Evolutionary conservation across 2,797 vertebrate genomes (phyloP), one percentile per base, ranked within the genome.

Genomic region (Parauchenoglanis ngamensis): DNA sequence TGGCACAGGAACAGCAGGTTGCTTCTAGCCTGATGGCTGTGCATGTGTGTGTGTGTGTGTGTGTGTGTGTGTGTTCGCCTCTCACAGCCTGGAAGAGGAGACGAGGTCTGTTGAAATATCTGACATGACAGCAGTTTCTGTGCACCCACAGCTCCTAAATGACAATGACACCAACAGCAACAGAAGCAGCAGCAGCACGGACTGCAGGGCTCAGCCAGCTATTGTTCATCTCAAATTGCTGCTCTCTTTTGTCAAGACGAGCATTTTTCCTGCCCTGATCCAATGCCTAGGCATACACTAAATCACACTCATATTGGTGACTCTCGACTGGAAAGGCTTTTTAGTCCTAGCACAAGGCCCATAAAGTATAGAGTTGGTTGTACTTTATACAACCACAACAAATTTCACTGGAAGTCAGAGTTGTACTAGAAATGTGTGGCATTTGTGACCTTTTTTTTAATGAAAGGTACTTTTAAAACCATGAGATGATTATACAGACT

Each of bases 401-500:
- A 90, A 91, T 92, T 93, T 94, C 92, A 92, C 91, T 90, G 93
- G 57, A 70, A 88, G 46, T 44, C 28, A n/a, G 40, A 54, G 31
- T 25, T 72, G 15, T 46, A 78, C 19, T 11, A 76, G 57, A 70
- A 63, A 83, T n/a, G 23, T 21, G 44, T 61, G 56, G 54, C 7
- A 44, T 86, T 79, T 56, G 23, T 79, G 63, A 25, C 31, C 19
- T 63, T 81, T 61, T 61, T 13, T 3, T 46, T 15, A 52, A n/a
- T 77, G 68, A 31, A 84, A 86, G 85, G 31, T 88, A 87, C 88
- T 90, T 87, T 90, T 88, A 87, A 82, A 90, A 89, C 92, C 90
- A 93, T 13, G 23, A 54, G 93, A 92, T 94, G 92, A 95, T 95
- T 93, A 94, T 94, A 94, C 92, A 91, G 90, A 91, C 91, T 90